Evolutionary conservation across 1,140 invertebrate species (phyloP).

Genomic region (Ceratosolen solmsi): DNA sequence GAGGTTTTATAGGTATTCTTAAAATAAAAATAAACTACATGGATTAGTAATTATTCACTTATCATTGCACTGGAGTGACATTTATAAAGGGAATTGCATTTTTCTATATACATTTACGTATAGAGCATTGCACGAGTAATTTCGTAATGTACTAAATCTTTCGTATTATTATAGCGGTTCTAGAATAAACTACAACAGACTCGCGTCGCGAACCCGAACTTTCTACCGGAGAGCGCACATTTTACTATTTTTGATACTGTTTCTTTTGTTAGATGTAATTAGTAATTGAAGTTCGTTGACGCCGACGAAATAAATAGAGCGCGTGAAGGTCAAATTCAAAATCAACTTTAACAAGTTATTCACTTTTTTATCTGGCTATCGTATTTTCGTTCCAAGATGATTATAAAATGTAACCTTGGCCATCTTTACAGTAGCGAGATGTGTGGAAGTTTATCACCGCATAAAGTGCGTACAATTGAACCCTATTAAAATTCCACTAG

Average conservation of each 20-base stretch:
- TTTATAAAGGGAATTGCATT: not conserved
- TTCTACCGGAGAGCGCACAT: not conserved
- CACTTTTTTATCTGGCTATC: conserved; percentile 31
- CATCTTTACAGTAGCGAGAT: not conserved
- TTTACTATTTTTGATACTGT: not conserved
- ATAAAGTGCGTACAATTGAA: too few relatives aligned
- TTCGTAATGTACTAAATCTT: not conserved
- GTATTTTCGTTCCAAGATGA: not conserved
- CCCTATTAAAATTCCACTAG: too few relatives aligned
- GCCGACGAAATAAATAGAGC: conserved; percentile 18
- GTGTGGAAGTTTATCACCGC: too few relatives aligned
- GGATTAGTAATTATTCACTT: not conserved
- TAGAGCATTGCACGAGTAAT: not conserved
- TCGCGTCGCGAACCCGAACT: not conserved
- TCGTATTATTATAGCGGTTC: not conserved
- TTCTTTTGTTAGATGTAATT: conserved; percentile 16
- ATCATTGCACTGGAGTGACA: too few relatives aligned
- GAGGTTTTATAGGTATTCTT: not conserved
- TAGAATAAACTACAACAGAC: not conserved
- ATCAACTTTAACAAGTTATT: conserved; percentile 27
- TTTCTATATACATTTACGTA: not conserved
- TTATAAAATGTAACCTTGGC: not conserved
- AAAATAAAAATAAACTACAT: not conserved
- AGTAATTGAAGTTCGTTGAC: conserved; percentile 40
- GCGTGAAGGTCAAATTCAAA: conserved; percentile 49